phyloP scores from a whole-genome alignment of 2,113 vertebrate genomes.

The Callipepla californica region DNA sequence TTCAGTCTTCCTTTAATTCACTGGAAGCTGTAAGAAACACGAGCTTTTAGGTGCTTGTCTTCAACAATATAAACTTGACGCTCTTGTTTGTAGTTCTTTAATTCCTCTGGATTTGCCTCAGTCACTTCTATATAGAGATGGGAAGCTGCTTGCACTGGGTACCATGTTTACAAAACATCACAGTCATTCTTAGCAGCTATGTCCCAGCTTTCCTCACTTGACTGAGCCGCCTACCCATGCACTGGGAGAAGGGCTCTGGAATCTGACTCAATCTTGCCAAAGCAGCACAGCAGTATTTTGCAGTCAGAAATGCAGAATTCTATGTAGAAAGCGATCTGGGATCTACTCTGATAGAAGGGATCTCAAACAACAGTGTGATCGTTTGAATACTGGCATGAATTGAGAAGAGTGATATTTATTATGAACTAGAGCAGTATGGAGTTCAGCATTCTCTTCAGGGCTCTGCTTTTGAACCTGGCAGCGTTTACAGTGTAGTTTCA shows the following conservation, averaged over 20 bases:
- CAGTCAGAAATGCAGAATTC: not conserved
- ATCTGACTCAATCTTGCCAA: not conserved
- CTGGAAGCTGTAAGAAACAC: not conserved
- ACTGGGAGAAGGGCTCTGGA: not conserved
- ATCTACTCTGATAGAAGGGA: not conserved
- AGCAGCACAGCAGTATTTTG: not conserved
- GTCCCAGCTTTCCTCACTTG: not conserved
- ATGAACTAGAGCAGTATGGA: not conserved
- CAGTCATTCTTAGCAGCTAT: not conserved
- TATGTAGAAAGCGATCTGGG: not conserved
- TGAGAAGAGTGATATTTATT: not conserved
- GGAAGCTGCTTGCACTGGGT: not conserved
- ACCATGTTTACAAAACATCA: not conserved
- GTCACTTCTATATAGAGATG: not conserved
- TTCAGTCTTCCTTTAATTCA: not conserved
- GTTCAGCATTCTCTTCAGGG: not conserved
- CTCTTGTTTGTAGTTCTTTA: not conserved
- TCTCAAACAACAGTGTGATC: not conserved
- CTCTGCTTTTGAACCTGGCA: not conserved
- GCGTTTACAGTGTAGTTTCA: not conserved
- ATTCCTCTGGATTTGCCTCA: not conserved
- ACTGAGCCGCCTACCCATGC: not conserved
- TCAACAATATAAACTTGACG: not conserved
- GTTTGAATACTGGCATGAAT: not conserved
- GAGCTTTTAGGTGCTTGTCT: not conserved